A percentile compares a stretch with the other conserved stretches of the same genome.
Conservation (phyloP, 2,888 invertebrate species). For the Drosophila falleni region DNA sequence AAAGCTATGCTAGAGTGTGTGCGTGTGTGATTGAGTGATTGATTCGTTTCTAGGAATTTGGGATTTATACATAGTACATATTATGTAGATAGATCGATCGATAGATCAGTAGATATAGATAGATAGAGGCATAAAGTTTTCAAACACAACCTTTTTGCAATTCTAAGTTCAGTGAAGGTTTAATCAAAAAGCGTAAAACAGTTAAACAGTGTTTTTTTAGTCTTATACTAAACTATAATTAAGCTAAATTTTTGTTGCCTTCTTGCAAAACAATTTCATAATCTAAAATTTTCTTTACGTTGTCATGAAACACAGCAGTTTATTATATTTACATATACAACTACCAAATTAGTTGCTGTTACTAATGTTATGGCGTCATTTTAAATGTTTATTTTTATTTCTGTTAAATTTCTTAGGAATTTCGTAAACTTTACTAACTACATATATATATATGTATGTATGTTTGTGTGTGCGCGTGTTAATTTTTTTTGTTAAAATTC, state of each 20-base stretch:
- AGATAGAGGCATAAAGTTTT: constrained; percentile 71
- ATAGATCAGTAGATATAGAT: constrained; percentile 22
- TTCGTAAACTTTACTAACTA: constrained; percentile 69
- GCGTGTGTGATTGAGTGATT: constrained; percentile 34
- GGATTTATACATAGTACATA: constrained; percentile 37
- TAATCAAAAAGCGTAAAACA: constrained; percentile 55
- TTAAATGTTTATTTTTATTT: constrained; percentile 18
- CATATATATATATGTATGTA: constrained; percentile 31
- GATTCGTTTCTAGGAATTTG: constrained; percentile 35
- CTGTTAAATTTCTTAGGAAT: constrained; percentile 34
- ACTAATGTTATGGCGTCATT: constrained; percentile 46
- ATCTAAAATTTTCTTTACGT: constrained; percentile 69
- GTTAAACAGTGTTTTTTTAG: constrained; percentile 22
- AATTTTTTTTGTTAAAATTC: constrained; percentile 62
- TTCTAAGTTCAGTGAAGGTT: constrained; percentile 53
- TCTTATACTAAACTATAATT: constrained; percentile 47
- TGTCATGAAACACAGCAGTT: constrained; percentile 82
- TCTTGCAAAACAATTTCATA: constrained; percentile 40
- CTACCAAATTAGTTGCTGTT: constrained; percentile 54
- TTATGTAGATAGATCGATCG: constrained; percentile 28
- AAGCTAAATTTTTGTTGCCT: constrained; percentile 37
- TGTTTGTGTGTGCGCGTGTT: constrained; percentile 40
- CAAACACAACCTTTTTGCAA: constrained; percentile 73
- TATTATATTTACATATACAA: constrained; percentile 66
- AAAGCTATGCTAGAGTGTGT: constrained; percentile 50